These are phyloP conservation scores for Microcebus tavaratra DNA, from an alignment of 2,113 vertebrate species.

Conservation along the genomic window DNA sequence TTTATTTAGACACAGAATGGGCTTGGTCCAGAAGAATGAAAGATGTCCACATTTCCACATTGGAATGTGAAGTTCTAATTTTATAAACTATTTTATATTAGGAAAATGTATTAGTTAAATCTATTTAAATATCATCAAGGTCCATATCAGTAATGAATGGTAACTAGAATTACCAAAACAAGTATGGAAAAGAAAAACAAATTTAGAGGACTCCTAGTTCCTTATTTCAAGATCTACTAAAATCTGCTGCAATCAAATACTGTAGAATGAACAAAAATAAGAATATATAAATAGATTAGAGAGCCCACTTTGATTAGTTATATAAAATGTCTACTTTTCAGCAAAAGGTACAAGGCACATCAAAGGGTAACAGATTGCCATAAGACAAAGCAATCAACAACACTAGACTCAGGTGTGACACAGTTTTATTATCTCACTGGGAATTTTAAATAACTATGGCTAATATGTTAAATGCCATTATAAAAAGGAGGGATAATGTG, in stretches of 20 bases:
- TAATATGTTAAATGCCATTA: not conserved
- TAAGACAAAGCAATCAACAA: not conserved
- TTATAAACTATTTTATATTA: not conserved
- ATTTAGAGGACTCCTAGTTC: not conserved
- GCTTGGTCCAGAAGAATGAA: not conserved
- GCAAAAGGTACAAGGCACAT: not conserved
- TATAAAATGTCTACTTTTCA: not conserved
- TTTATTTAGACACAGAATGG: not conserved
- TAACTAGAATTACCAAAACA: not conserved
- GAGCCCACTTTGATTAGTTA: not conserved
- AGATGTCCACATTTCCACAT: not conserved
- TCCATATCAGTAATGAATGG: not conserved
- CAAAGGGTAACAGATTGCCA: not conserved
- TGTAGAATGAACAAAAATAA: not conserved
- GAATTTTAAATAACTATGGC: not conserved
- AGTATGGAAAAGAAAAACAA: not conserved
- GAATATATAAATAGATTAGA: not conserved
- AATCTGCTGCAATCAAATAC: not conserved
- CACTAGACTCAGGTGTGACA: not conserved
- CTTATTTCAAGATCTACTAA: not conserved
- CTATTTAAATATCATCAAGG: constrained; percentile 28
- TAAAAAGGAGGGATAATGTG: not conserved
- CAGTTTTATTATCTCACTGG: not conserved
- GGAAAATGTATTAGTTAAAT: constrained; percentile 38
- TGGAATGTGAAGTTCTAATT: not conserved